phyloP scores from a whole-genome alignment of 2,113 vertebrate genomes.

The Brachyhypopomus gauderio region DNA sequence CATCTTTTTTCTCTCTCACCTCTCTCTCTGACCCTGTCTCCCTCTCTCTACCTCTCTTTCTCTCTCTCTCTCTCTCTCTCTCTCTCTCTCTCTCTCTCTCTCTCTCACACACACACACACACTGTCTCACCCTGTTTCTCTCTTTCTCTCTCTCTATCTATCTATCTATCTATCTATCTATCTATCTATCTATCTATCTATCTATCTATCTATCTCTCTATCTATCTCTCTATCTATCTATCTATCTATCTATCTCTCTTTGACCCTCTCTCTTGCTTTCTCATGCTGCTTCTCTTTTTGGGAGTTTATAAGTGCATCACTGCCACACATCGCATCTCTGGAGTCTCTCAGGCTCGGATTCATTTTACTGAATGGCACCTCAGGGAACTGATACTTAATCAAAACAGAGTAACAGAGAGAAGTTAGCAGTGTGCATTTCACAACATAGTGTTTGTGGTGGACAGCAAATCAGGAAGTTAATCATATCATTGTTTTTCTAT shows the following conservation, averaged over 20 bases:
- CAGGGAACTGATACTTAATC: constrained; percentile 51
- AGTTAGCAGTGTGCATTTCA: constrained; percentile 9
- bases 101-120: neutral
- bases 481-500: constrained; percentile 8
- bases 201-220: too few species aligned
- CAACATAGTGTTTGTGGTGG: constrained; percentile 6
- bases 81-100: constrained; percentile 2
- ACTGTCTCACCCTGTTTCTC: neutral
- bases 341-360: constrained; percentile 40
- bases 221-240: too few species aligned
- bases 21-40: neutral
- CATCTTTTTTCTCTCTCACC: neutral
- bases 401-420: constrained; percentile 47
- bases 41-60: neutral
- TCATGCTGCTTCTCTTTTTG: constrained; percentile 41
- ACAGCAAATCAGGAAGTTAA: neutral
- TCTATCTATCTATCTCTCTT: neutral
- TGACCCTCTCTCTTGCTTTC: neutral
- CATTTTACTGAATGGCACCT: constrained; percentile 50
- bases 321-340: constrained; percentile 41
- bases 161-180: too few species aligned
- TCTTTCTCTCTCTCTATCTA: neutral
- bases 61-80: too few species aligned
- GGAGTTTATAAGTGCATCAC: constrained; percentile 36
- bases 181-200: too few species aligned